Evolutionary conservation across 2,888 invertebrate species (phyloP).

Genomic region (Sarcophaga carnaria): DNA sequence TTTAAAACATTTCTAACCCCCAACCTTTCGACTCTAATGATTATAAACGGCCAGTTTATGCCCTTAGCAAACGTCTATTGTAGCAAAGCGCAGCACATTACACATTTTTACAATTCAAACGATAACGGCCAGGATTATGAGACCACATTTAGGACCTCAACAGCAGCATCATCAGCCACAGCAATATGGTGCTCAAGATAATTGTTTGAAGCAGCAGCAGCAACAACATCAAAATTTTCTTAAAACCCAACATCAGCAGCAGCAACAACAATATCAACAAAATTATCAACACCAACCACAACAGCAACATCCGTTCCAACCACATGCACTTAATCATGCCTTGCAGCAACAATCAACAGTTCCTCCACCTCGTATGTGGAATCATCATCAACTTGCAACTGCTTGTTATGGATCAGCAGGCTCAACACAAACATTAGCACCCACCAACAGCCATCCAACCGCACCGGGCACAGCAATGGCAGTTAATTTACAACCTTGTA

Average conservation of each 20-base stretch:
- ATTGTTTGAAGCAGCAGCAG: slow-evolving; percentile 63
- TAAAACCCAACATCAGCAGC: slow-evolving; percentile 44
- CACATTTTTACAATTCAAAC: background rate
- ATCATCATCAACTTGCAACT: slow-evolving; percentile 22
- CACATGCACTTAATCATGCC: slow-evolving; percentile 59
- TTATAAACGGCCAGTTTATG: slow-evolving; percentile 39
- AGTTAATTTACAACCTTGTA: slow-evolving; percentile 53
- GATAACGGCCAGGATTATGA: slow-evolving; percentile 75
- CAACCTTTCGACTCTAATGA: slow-evolving; percentile 45
- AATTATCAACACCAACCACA: slow-evolving; percentile 62
- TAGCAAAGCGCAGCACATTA: slow-evolving; percentile 33
- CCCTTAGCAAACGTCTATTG: background rate
- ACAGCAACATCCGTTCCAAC: slow-evolving; percentile 54
- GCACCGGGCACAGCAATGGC: slow-evolving; percentile 15
- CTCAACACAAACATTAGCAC: background rate
- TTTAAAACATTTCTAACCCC: background rate
- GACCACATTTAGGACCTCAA: slow-evolving; percentile 74
- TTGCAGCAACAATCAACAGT: slow-evolving; percentile 56
- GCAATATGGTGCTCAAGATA: slow-evolving; percentile 75
- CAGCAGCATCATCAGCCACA: slow-evolving; percentile 58
- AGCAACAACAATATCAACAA: slow-evolving; percentile 21
- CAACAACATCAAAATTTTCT: slow-evolving; percentile 43
- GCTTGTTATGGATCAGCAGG: background rate
- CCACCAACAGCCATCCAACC: background rate
- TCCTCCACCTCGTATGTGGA: slow-evolving; percentile 57